Base-by-base conservation (phyloP, 1,140 invertebrate genomes). In the Hylaeus volcanicus region DNA sequence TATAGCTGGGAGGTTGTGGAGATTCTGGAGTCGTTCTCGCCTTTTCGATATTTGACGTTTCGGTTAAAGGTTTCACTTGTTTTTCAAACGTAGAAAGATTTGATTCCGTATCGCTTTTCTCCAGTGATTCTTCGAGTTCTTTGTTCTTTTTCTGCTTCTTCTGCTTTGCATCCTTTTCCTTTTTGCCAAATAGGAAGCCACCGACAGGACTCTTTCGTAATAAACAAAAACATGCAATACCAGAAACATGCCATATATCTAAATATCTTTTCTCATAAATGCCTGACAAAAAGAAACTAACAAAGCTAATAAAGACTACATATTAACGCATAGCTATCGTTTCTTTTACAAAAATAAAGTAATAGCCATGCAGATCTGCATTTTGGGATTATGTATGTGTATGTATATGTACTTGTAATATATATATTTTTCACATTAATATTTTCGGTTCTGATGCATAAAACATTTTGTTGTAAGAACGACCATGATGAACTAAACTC, bases 1-100 rank as follows among this genome's bases (percentile, higher is more conserved):
- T 95, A 81, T 95, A 95, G 5, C 93, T 93, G 9, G 94, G 93
- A 26, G 93, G 84, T 80, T 93, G 88, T 1, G 93, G 91, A 0
- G 93, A 93, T 71, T 91, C 91, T 39, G 86, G 64, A 9, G 88
- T 79, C 58, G 74, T 85, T 82, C 84, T 91, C 0, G 86, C 78
- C 70, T 93, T 92, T 48, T 94, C 92, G 3, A 80, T n/a, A 39
- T n/a, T 61, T 39, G n/a, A 15, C 55, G 65, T 66, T 39, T 82
- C 74, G 12, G 41, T 72, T 5, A 56, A 37, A 5, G 64, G 43
- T 12, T 74, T 75, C 43, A 41, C 55, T 61, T 75, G 78, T 41
- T 90, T 90, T 0, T 91, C 89, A 0, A 71, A 82, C 1, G 73
- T 66, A 3, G 90, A 90, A 9, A 92, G 61, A 64, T 90, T 91